Base-by-base conservation (phyloP, 2,888 invertebrate species). In the Brachycybe producta region DNA sequence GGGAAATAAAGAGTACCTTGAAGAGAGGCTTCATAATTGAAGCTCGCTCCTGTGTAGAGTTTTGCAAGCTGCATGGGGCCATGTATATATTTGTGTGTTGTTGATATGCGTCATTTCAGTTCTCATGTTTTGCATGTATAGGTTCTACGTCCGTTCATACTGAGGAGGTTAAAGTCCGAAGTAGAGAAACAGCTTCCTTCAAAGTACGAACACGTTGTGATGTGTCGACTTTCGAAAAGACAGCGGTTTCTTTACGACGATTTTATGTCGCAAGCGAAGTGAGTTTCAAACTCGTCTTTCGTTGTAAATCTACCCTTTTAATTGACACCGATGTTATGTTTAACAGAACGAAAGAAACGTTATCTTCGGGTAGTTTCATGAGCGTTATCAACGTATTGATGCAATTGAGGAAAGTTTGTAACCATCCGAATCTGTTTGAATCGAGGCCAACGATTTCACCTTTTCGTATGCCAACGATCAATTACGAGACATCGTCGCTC, bases 231-330 rank as follows among this genome's bases (percentile, higher is more conserved):
- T 59, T 90, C 97, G 32, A 92, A 92, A 70, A 76, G 98, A 32
- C 98, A 99, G 70, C 78, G 97, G 56, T 94, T 80, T 73, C 76
- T 98, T 52, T 98, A 99, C 72, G 97, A 99, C 71, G 98, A 98
- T 70, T 99, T 97, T 71, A 97, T 99, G 95, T 83, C 90, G 48
- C 79, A 91, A 61, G 81, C 94, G 64, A 84, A 85, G 86, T 87
- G 70, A 75, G 80, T 73, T 56, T 5, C 24, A 23, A 17, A 32
- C 19, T 45, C 24, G 46, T 32, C 13, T 8, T 19, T 5, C 24
- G 11, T n/a, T n/a, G n/a, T n/a, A n/a, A n/a, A 3, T 8, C 38
- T 52, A 5, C 30, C 21, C 19, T 40, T 30, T n/a, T n/a, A n/a
- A n/a, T n/a, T n/a, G n/a, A n/a, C n/a, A n/a, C n/a, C n/a, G n/a